Conservation (phyloP, 2,113 vertebrate species). For the Eclectus roratus region DNA sequence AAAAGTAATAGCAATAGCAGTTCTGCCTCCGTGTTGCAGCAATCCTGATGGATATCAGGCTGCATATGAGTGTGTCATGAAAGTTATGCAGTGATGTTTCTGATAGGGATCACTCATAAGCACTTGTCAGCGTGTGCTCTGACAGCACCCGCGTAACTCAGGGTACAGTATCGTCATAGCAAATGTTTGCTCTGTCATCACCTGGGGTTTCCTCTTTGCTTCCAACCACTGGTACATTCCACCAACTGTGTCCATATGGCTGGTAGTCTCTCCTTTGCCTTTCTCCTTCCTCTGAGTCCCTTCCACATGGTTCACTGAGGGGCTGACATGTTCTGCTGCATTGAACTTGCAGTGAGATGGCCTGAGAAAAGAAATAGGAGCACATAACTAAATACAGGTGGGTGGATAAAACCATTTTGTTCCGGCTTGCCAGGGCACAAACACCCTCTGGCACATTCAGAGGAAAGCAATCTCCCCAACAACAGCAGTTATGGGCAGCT, state of each 20-base stretch:
- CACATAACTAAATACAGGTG: background rate
- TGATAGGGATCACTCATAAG: background rate
- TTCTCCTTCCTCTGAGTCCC: background rate
- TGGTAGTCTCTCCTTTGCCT: background rate
- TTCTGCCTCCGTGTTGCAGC: background rate
- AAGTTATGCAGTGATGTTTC: background rate
- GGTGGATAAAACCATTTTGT: background rate
- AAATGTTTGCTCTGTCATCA: background rate
- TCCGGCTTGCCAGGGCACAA: background rate
- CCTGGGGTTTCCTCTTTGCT: background rate
- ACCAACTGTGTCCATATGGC: background rate
- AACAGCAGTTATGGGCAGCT: too few species aligned
- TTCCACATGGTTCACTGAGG: background rate
- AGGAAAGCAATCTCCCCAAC: background rate
- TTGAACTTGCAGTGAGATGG: too few species aligned
- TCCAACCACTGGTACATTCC: background rate
- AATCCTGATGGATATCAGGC: background rate
- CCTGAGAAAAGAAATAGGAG: background rate
- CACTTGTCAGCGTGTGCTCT: background rate
- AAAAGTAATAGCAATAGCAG: background rate
- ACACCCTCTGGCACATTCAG: too few species aligned
- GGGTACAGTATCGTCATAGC: background rate
- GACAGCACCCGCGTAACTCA: rapidly evolving
- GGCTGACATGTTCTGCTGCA: background rate
- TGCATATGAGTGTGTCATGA: background rate